phyloP scores from a whole-genome alignment of 2,888 invertebrate species.

The Parnassius orleans region DNA sequence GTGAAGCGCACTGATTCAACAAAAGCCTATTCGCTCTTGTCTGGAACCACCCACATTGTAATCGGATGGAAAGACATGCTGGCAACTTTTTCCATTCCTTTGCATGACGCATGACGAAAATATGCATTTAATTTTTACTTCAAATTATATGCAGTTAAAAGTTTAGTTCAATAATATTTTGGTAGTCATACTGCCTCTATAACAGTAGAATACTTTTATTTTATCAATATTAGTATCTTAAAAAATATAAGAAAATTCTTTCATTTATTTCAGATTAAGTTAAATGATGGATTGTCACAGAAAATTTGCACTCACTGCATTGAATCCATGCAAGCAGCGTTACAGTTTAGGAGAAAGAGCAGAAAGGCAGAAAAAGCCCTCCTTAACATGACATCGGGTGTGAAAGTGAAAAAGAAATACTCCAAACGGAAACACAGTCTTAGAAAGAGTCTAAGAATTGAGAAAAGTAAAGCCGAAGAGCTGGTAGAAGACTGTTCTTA shows the following conservation, averaged over 20 bases:
- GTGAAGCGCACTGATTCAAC: too few species aligned
- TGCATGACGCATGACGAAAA: too few species aligned
- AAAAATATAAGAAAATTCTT: background rate
- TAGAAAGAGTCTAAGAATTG: slow-evolving; percentile 19
- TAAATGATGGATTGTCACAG: slow-evolving; percentile 60
- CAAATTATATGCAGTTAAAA: too few species aligned
- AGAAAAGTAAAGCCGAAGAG: slow-evolving; percentile 29
- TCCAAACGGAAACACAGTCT: slow-evolving; percentile 27
- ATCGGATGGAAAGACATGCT: too few species aligned
- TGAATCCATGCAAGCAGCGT: slow-evolving; percentile 42
- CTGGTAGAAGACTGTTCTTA: slow-evolving; percentile 36
- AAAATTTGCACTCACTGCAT: slow-evolving; percentile 57
- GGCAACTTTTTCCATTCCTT: too few species aligned
- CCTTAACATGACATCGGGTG: slow-evolving; percentile 36
- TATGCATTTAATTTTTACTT: too few species aligned
- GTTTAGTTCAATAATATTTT: too few species aligned
- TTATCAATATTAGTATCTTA: too few species aligned
- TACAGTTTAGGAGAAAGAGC: slow-evolving; percentile 55
- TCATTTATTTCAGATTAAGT: slow-evolving; percentile 49
- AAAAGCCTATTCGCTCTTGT: too few species aligned
- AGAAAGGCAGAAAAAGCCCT: slow-evolving; percentile 51
- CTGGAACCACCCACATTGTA: too few species aligned
- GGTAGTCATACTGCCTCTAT: too few species aligned
- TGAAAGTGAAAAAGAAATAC: slow-evolving; percentile 37
- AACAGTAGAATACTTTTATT: too few species aligned